A percentile compares a stretch with the other conserved stretches of the same genome.
These are phyloP conservation scores for Macropis europaea DNA, from an alignment of 2,888 invertebrate species.

Conservation along the genomic window DNA sequence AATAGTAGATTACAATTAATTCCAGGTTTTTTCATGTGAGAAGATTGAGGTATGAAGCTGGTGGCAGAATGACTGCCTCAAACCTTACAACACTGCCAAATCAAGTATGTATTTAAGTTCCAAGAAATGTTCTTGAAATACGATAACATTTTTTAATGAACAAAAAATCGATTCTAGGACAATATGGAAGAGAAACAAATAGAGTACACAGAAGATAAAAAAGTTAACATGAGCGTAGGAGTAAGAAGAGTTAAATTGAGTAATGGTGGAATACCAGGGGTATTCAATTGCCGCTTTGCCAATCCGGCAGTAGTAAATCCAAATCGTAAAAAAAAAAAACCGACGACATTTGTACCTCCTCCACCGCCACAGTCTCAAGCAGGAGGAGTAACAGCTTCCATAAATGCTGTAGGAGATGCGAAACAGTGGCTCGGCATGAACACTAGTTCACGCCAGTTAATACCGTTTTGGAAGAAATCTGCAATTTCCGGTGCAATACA, in stretches of 20 bases:
- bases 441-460: constrained; percentile 73
- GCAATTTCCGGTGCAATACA: constrained; percentile 81
- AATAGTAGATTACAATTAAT: background rate
- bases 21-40: constrained; percentile 91
- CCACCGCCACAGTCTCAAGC: constrained; percentile 80
- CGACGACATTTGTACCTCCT: constrained; percentile 93
- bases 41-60: constrained; percentile 86
- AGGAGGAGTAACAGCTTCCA: constrained; percentile 50
- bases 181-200: constrained; percentile 67
- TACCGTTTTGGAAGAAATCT: constrained; percentile 89
- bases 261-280: constrained; percentile 86
- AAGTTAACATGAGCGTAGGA: constrained; percentile 61
- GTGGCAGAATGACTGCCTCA: constrained; percentile 80
- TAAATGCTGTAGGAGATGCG: constrained; percentile 65
- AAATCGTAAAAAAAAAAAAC: constrained; percentile 93
- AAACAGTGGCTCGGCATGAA: constrained; percentile 73
- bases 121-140: background rate
- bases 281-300: constrained; percentile 93
- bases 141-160: background rate
- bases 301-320: constrained; percentile 86
- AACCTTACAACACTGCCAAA: constrained; percentile 69
- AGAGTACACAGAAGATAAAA: constrained; percentile 68
- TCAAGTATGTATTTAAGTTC: constrained; percentile 55
- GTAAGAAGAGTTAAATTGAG: constrained; percentile 73
- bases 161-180: constrained; percentile 58